Evolutionary conservation across 2,797 vertebrate genomes (phyloP).

Genomic region (Hypotaenidia philippensis): DNA sequence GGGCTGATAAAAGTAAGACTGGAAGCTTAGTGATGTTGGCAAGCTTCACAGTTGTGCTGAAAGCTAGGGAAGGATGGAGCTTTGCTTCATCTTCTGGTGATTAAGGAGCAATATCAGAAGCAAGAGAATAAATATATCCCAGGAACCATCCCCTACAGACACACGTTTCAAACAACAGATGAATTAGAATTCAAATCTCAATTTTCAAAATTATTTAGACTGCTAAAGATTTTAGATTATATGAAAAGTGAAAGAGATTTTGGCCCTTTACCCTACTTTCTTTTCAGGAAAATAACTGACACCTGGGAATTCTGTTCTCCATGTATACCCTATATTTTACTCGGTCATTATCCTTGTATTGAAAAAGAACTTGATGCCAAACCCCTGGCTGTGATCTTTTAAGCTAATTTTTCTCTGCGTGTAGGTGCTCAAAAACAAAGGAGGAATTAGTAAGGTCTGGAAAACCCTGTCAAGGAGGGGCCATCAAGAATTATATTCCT

Average conservation of each 20-base stretch:
- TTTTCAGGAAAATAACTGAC: neutral
- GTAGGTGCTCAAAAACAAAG: neutral
- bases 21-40: neutral
- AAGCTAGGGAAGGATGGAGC: neutral
- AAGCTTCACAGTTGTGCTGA: neutral
- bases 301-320: neutral
- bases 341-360: neutral
- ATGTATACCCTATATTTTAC: neutral
- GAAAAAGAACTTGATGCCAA: neutral
- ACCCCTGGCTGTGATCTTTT: neutral
- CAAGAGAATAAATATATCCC: neutral
- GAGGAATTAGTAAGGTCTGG: neutral
- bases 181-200: neutral
- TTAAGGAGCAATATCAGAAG: neutral
- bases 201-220: neutral
- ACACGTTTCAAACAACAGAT: neutral
- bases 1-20: neutral
- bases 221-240: neutral
- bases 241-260: neutral
- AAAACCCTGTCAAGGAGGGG: neutral
- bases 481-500: neutral
- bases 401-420: neutral
- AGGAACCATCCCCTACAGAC: neutral
- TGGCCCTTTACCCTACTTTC: neutral
- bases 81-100: neutral